Evolutionary conservation across 2,797 vertebrate genomes (phyloP).

Genomic region (Eulemur rubriventer): DNA sequence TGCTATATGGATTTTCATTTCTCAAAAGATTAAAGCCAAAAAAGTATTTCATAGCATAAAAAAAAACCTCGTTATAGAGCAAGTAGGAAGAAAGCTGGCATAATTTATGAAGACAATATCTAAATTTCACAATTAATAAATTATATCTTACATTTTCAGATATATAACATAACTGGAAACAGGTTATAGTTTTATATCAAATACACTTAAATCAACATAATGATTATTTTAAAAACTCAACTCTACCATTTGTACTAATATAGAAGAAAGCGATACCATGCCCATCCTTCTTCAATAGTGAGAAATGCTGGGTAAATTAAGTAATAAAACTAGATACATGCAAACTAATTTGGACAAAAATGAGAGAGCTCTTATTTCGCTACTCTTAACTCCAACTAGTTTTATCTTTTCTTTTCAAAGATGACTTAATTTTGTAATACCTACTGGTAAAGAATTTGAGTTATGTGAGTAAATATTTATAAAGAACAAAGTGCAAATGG

Average conservation of each 20-base stretch:
- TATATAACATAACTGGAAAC: not conserved
- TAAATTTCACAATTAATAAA: not conserved
- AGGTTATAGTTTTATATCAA: not conserved
- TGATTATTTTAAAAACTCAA: not conserved
- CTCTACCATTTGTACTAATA: not conserved
- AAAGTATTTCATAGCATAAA: not conserved
- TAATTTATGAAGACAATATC: not conserved
- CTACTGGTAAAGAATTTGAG: not conserved
- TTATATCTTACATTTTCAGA: not conserved
- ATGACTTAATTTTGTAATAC: not conserved
- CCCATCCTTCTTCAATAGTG: not conserved
- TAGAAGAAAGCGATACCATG: not conserved
- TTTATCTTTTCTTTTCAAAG: not conserved
- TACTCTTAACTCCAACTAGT: not conserved
- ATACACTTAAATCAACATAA: not conserved
- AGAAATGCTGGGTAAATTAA: not conserved
- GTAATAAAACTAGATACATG: not conserved
- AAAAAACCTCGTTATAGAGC: not conserved
- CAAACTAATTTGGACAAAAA: not conserved
- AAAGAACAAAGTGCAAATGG: not conserved
- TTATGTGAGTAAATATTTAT: not conserved
- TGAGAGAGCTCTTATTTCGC: not conserved
- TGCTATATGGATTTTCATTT: not conserved
- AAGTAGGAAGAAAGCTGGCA: not conserved
- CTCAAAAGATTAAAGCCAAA: not conserved